These are phyloP conservation scores for Centropristis striata DNA, from an alignment of 2,113 vertebrate genomes.

Conservation along the genomic window DNA sequence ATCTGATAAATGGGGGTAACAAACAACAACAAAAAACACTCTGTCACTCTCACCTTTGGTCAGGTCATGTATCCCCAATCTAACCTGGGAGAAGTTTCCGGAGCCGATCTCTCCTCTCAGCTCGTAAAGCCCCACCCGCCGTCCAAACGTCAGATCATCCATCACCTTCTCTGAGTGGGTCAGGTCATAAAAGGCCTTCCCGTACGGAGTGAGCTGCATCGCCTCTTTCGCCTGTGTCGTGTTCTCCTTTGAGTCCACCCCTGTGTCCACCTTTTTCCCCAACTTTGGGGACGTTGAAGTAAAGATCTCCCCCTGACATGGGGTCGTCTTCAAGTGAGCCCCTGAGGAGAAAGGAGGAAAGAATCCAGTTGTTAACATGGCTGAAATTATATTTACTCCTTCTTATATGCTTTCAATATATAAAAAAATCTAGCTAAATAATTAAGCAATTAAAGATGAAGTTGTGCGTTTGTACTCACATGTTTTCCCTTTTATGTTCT, in stretches of 20 bases:
- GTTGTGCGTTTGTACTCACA: slow-evolving; percentile 66
- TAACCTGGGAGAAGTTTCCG: slow-evolving; percentile 86
- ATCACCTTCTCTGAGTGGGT: slow-evolving; percentile 75
- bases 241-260: slow-evolving; percentile 40
- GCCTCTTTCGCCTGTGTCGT: slow-evolving; percentile 12
- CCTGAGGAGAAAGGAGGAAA: slow-evolving; percentile 62
- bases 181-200: slow-evolving; percentile 78
- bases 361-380: not conserved
- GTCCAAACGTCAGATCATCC: slow-evolving; percentile 75
- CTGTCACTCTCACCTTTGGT: slow-evolving; percentile 82
- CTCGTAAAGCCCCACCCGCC: slow-evolving; percentile 82
- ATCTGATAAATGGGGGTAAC: not conserved
- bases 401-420: not conserved
- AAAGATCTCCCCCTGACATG: slow-evolving; percentile 20
- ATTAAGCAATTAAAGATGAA: no score
- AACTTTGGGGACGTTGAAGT: slow-evolving; percentile 23
- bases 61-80: slow-evolving; percentile 83
- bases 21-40: not conserved
- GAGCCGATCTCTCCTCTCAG: slow-evolving; percentile 83
- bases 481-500: slow-evolving; percentile 61
- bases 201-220: slow-evolving; percentile 59
- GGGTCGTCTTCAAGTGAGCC: slow-evolving; percentile 40
- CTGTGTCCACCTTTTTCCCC: not conserved
- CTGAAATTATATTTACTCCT: not conserved
- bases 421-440: not conserved